phyloP scores from a whole-genome alignment of 35 echinoderm and acorn worm genomes.

The Apostichopus parvimensis region DNA sequence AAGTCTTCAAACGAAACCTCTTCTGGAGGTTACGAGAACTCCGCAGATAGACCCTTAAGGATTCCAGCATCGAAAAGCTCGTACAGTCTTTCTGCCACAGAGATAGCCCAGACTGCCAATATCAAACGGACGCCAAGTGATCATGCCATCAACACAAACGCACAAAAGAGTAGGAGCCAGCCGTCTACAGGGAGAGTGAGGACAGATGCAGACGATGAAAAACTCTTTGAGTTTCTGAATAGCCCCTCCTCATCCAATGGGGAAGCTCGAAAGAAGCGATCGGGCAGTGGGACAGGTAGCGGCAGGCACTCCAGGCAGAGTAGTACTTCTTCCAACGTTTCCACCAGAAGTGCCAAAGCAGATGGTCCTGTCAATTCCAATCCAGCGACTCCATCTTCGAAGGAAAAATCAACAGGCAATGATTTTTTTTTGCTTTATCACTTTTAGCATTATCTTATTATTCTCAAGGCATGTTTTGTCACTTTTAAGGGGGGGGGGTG shows the following conservation, averaged over 20 bases:
- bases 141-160: constrained; percentile 54
- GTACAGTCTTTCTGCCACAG: constrained; percentile 77
- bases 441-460: no score
- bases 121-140: constrained; percentile 91
- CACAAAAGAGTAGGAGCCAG: constrained; percentile 49
- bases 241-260: constrained; percentile 65
- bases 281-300: constrained; percentile 55
- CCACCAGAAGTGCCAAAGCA: constrained; percentile 79
- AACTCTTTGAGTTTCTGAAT: constrained; percentile 96
- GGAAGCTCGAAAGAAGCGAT: constrained; percentile 60
- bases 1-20: constrained; percentile 1
- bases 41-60: constrained; percentile 1
- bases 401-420: constrained; percentile 7
- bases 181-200: constrained; percentile 41
- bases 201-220: constrained; percentile 91
- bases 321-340: constrained; percentile 90
- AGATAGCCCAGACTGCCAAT: constrained; percentile 88
- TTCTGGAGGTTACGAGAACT: constrained; percentile 16
- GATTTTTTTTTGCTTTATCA: not conserved
- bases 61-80: constrained; percentile 61
- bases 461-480: no score
- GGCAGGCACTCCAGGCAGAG: constrained; percentile 90
- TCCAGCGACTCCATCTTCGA: not conserved
- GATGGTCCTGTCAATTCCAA: constrained; percentile 25
- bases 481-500: no score